Percentiles rank a stretch among this genome's conserved stretches.
Evolutionary conservation across 2,888 invertebrate species (phyloP).

Genomic region (Mythimna impura): DNA sequence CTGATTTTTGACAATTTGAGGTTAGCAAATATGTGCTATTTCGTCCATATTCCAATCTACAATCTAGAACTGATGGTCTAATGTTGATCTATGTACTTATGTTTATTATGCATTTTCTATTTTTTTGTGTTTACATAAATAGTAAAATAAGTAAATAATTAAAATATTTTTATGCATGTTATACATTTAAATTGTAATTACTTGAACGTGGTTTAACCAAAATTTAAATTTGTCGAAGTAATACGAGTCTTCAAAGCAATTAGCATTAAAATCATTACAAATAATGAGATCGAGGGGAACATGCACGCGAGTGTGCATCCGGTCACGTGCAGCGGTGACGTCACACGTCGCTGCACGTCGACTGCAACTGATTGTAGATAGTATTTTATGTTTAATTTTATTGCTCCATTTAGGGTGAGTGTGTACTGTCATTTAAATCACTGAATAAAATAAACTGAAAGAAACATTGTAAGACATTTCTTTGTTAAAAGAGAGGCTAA

Average conservation of each 20-base stretch:
- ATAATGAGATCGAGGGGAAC: conserved; percentile 1
- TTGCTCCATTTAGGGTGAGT: not conserved
- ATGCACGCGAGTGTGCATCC: conserved; percentile 25
- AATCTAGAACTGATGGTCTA: not conserved
- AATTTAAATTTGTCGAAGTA: not conserved
- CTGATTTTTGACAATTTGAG: conserved; percentile 23
- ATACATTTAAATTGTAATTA: not conserved
- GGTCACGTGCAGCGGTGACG: conserved; percentile 28
- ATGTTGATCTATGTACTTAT: too few relatives aligned
- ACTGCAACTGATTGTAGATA: not conserved
- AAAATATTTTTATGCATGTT: not conserved
- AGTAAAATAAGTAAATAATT: too few relatives aligned
- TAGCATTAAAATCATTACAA: not conserved
- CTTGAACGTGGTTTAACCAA: not conserved
- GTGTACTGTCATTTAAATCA: not conserved
- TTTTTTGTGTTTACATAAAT: too few relatives aligned
- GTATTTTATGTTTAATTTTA: not conserved
- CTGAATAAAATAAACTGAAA: not conserved
- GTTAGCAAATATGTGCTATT: conserved; percentile 5
- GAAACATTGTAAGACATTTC: not conserved
- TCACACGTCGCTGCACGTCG: conserved; percentile 3
- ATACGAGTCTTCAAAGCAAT: not conserved
- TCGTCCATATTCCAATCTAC: not conserved
- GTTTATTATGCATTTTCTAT: too few relatives aligned
- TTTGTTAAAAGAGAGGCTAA: not conserved